These are phyloP conservation scores for Anastatus disparis DNA, from an alignment of 1,140 invertebrate species.

Conservation along the genomic window DNA sequence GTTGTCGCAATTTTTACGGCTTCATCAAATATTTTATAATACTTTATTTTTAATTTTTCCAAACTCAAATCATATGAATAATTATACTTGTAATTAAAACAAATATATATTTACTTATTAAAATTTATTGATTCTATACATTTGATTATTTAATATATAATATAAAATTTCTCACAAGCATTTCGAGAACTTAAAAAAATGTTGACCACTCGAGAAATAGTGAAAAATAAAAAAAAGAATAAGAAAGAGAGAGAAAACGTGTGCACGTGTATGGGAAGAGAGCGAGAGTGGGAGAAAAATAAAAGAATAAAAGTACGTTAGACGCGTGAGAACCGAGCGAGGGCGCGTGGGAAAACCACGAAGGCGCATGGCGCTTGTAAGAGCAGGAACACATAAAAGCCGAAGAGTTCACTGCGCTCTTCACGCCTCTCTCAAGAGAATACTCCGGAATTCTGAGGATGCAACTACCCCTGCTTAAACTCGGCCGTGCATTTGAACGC, in stretches of 20 bases:
- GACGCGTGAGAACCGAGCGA: conserved; percentile 61
- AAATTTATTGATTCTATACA: too few relatives aligned
- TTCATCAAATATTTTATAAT: too few relatives aligned
- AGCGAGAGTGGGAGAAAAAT: conserved; percentile 23
- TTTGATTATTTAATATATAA: too few relatives aligned
- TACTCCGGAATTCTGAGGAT: neutral
- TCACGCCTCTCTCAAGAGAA: neutral
- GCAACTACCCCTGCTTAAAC: neutral
- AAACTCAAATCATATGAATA: too few relatives aligned
- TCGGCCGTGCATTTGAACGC: too few relatives aligned
- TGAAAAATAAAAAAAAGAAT: neutral
- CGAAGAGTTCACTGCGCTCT: conserved; percentile 39
- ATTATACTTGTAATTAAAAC: too few relatives aligned
- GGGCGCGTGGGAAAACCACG: conserved; percentile 65
- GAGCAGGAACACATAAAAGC: conserved; percentile 56
- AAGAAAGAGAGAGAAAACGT: conserved; percentile 2
- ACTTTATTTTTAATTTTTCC: too few relatives aligned
- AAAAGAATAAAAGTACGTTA: conserved; percentile 12
- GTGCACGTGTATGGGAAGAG: neutral
- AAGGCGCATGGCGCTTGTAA: conserved; percentile 63
- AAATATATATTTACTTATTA: too few relatives aligned
- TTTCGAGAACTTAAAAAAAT: too few relatives aligned
- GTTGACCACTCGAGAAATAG: too few relatives aligned
- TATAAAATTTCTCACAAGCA: too few relatives aligned
- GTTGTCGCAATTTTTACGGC: too few relatives aligned